These are phyloP conservation scores for Brachionus plicatilis DNA, from an alignment of 1,140 invertebrate genomes.

Conservation along the genomic window DNA sequence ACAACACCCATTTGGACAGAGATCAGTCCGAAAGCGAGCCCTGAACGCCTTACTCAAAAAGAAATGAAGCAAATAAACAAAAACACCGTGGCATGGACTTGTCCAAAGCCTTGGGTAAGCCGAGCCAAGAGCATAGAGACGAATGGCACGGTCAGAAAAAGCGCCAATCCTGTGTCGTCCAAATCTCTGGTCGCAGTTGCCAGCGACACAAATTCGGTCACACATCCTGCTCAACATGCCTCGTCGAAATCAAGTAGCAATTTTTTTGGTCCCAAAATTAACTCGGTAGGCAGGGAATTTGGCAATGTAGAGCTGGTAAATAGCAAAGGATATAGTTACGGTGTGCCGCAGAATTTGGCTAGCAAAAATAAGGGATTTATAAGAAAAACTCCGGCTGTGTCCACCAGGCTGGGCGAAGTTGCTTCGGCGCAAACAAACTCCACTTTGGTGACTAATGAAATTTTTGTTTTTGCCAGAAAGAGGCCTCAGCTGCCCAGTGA, in stretches of 20 bases:
- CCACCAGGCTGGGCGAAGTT: neutral
- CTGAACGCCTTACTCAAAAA: neutral
- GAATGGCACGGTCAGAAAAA: neutral
- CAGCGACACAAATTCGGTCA: neutral
- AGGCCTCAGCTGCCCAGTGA: neutral
- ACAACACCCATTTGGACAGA: constrained; percentile 10
- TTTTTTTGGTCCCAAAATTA: constrained; percentile 15
- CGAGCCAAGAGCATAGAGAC: constrained; percentile 2
- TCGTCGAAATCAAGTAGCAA: neutral
- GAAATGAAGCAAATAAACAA: neutral
- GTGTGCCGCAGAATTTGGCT: neutral
- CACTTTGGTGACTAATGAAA: neutral
- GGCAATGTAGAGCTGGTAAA: neutral
- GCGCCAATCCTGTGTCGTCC: neutral
- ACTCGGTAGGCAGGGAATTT: neutral
- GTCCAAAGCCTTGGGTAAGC: neutral
- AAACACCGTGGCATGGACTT: neutral
- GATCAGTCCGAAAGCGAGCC: neutral
- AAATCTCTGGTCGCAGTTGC: neutral
- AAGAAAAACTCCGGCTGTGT: neutral
- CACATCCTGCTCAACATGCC: neutral
- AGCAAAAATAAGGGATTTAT: constrained; percentile 11
- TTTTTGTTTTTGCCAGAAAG: constrained; percentile 34
- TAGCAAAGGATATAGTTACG: neutral
- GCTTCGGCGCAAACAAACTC: neutral